Percentiles rank a stretch among this genome's conserved stretches.
phyloP scores from a whole-genome alignment of 2,888 invertebrate species.

The Machimus rusticus region DNA sequence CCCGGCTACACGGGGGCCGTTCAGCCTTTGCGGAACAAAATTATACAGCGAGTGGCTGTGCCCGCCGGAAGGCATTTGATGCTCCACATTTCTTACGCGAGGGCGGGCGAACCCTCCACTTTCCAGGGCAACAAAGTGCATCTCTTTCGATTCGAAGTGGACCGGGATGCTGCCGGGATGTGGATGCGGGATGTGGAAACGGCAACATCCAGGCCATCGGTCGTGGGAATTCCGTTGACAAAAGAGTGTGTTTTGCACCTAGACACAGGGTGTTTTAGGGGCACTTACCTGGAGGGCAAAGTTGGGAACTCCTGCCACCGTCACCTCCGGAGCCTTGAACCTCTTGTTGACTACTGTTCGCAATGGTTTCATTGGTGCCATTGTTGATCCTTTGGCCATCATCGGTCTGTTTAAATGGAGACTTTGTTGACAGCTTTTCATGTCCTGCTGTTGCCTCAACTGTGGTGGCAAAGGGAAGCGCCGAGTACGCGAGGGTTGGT shows the following conservation, averaged over 20 bases:
- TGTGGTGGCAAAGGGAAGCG: neutral
- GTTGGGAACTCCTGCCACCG: neutral
- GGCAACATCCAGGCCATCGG: neutral
- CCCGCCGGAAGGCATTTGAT: neutral
- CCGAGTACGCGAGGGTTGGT: neutral
- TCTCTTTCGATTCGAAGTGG: too few species aligned
- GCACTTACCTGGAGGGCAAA: slow-evolving; percentile 43
- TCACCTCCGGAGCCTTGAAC: neutral
- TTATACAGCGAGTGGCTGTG: neutral
- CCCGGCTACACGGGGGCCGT: neutral
- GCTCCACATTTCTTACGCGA: neutral
- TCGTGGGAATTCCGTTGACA: neutral
- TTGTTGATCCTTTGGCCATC: slow-evolving; percentile 8
- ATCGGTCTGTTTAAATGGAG: neutral
- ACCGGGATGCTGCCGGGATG: neutral
- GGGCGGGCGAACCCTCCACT: neutral
- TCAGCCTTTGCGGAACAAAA: neutral
- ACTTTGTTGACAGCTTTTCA: slow-evolving; percentile 11
- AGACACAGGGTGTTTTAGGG: neutral
- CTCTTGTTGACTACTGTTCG: neutral
- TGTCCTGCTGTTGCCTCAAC: neutral
- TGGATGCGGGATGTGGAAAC: neutral
- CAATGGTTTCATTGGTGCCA: neutral
- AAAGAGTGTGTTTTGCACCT: neutral
- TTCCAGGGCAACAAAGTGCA: neutral